Conservation (phyloP, 1,140 invertebrate species). For the Drosophila burlai region DNA sequence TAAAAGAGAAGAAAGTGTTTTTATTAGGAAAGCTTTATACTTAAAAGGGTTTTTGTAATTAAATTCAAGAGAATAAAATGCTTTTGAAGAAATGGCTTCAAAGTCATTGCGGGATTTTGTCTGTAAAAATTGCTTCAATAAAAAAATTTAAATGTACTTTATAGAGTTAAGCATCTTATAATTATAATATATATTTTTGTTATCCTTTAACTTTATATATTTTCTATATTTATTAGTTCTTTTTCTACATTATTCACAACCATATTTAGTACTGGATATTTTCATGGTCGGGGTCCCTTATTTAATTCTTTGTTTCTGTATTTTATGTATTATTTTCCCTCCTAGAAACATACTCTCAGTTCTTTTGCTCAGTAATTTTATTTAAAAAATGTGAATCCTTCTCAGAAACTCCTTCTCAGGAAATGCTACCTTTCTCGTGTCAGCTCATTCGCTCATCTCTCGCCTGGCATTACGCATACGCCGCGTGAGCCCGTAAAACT, state of each 20-base stretch:
- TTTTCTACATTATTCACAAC: neutral
- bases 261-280: neutral
- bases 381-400: neutral
- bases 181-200: neutral
- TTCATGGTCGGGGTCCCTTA: too few species aligned
- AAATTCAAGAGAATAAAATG: neutral
- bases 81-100: neutral
- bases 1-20: neutral
- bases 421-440: neutral
- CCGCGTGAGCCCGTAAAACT: slow-evolving; percentile 51
- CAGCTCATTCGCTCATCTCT: slow-evolving; percentile 27
- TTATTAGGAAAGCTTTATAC: too few species aligned
- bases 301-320: neutral
- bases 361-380: too few species aligned
- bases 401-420: too few species aligned
- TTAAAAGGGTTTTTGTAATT: neutral
- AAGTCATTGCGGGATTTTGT: too few species aligned
- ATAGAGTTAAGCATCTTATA: neutral
- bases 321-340: neutral
- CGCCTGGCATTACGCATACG: slow-evolving; percentile 58
- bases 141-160: neutral
- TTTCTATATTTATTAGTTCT: neutral
- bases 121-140: too few species aligned
- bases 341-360: too few species aligned
- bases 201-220: too few species aligned